Evolutionary conservation across 2,888 invertebrate genomes (phyloP), one percentile per base, ranked within the genome.

Genomic region (Lasioglossum calceatum): DNA sequence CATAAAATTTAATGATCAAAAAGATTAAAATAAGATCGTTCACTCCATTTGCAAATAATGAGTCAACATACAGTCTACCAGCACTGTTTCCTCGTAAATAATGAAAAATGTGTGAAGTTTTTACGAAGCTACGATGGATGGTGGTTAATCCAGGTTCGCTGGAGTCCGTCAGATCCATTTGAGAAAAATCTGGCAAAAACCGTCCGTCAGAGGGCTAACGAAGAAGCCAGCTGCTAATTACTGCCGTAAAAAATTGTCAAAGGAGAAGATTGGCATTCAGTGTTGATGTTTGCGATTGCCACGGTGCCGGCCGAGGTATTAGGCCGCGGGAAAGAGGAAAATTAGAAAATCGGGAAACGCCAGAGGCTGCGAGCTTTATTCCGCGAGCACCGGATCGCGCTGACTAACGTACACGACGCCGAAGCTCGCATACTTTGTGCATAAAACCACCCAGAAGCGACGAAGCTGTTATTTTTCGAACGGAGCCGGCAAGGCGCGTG

Each of bases 301-400:
- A 39, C 12, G 32, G 71, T 36, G 36, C 44, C 82, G 32, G 23
- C 39, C 16, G 19, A 64, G 81, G 19, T 23, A 23, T 36, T 32
- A 54, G 50, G 61, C 47, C 27, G 23, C 0, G 39, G 79, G 32
- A 54, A 42, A 23, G 44, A 72, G 39, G 75, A 44, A n/a, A 58
- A 61, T 42, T 39, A 74, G 78, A 42, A 19, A 71, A 71, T 39
- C 32, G 47, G 27, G 64, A 78, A 54, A 67, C 72, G 72, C 77
- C 50, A 23, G 71, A 32, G 36, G 44, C 70, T 82, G 50, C 19
- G 71, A 70, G 19, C 42, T 39, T 70, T 44, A 54, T 67, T 47
- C 44, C 3, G 54, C 23, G 2, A 54, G 54, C 54, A 54, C n/a
- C 39, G 32, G 54, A 32, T 61, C 32, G 47, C n/a, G 16, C 0